Percentiles rank a stretch among this genome's conserved stretches.
Evolutionary conservation across 2,888 invertebrate genomes (phyloP).

Genomic region (Pheosia tremula): DNA sequence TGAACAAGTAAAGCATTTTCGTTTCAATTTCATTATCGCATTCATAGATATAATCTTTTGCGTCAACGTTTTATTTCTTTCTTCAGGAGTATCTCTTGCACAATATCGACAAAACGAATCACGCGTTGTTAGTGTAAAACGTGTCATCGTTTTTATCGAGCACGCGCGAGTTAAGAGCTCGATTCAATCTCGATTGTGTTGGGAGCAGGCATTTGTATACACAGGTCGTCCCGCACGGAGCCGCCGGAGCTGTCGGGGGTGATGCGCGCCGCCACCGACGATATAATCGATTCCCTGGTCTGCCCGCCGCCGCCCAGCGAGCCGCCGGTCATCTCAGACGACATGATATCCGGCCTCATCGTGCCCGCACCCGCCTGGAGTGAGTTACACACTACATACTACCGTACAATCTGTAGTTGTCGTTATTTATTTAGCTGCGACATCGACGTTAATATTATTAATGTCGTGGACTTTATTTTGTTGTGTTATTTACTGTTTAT

Average conservation of each 20-base stretch:
- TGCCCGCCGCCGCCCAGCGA: constrained; percentile 98
- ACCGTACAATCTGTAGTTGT: background rate
- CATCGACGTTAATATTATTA: background rate
- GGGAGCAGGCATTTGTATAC: constrained; percentile 28
- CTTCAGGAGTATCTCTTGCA: constrained; percentile 15
- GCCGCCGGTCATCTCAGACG: constrained; percentile 96
- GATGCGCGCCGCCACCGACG: constrained; percentile 95
- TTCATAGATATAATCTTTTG: constrained; percentile 33
- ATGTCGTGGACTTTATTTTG: background rate
- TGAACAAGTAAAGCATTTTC: constrained; percentile 36
- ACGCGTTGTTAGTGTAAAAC: constrained; percentile 31
- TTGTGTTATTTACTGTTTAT: background rate
- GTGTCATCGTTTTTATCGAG: constrained; percentile 21
- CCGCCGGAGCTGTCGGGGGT: constrained; percentile 90
- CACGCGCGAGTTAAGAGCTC: constrained; percentile 8
- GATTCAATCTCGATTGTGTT: constrained; percentile 34
- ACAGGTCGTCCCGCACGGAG: constrained; percentile 91
- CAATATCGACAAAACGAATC: constrained; percentile 30
- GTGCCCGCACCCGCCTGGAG: constrained; percentile 98
- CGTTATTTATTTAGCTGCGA: background rate
- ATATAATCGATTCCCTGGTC: constrained; percentile 97
- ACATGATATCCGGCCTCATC: constrained; percentile 98
- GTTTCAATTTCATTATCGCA: constrained; percentile 45
- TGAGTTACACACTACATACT: constrained; percentile 81
- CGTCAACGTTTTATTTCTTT: constrained; percentile 24